Conservation (phyloP, 1,140 invertebrate genomes). For the Teleopsis dalmanni region DNA sequence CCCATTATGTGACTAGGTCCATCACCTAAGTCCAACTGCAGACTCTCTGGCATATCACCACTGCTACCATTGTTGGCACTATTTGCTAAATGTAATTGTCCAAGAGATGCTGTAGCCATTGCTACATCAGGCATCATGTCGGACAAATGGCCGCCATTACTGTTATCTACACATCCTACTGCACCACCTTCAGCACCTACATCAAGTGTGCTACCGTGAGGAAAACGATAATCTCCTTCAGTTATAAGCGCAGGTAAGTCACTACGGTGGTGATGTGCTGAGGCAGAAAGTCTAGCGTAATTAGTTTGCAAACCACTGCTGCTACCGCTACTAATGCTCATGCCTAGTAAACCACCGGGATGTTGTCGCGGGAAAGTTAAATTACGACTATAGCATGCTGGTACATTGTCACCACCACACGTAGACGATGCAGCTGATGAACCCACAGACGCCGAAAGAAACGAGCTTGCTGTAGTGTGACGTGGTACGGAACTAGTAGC, state of each 20-base stretch:
- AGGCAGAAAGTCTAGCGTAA: conserved; percentile 28
- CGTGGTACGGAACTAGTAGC: conserved; percentile 23
- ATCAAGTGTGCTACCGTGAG: conserved; percentile 28
- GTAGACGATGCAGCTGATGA: conserved; percentile 33
- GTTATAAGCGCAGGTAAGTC: conserved; percentile 56
- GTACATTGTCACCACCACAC: conserved; percentile 20
- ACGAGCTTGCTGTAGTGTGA: conserved; percentile 20
- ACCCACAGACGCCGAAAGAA: conserved; percentile 23
- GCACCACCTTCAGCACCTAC: conserved; percentile 22
- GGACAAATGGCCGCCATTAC: conserved; percentile 59
- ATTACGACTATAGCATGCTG: conserved; percentile 45
- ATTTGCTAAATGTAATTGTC: conserved; percentile 51
- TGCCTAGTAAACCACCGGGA: conserved; percentile 25
- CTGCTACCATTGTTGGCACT: conserved; percentile 11
- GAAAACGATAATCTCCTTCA: conserved; percentile 51
- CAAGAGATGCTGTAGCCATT: conserved; percentile 72
- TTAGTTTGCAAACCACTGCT: conserved; percentile 24
- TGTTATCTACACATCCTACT: conserved; percentile 16
- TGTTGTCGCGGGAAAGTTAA: conserved; percentile 56
- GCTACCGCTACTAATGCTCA: conserved; percentile 17
- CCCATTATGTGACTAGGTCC: conserved; percentile 54
- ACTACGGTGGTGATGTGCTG: conserved; percentile 42
- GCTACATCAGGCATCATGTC: conserved; percentile 82
- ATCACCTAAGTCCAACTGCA: conserved; percentile 72
- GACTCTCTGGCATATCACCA: conserved; percentile 36